Evolutionary conservation across 92 coral and sea anemone species (phyloP), one percentile per base, ranked within the genome.

Genomic region (Siderastrea radians): DNA sequence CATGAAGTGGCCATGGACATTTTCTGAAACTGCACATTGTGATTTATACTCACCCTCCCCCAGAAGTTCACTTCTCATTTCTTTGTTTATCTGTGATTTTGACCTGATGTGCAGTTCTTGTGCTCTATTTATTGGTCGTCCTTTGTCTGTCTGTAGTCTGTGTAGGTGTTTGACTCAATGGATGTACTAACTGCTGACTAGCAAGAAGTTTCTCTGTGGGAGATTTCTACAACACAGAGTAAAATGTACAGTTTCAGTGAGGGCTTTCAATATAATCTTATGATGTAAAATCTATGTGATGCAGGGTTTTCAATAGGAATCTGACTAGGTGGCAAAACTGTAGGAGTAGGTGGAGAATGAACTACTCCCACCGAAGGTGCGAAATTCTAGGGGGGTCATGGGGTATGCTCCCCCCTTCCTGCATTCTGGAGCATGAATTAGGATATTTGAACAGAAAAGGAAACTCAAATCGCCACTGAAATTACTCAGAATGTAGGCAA

Each of bases 11-110:
- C n/a, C n/a, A n/a, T n/a, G n/a, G 4, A 71, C 72, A 26, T 1
- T n/a, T 1, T 26, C 3, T 48, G n/a, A 43, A 7, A 13, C 6
- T 3, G 54, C 49, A 26, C 7, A 49, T n/a, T 44, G 62, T 2
- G 49, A 47, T 4, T 53, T 11, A 46, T 47, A 5, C 90, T 79
- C 68, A 94, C 99, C 96, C 76, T 88, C 87, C 60, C 96, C 94
- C 52, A 98, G 91, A 7, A 95, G 93, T 77, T 98, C 99, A 83
- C 86, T 91, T 86, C 98, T 88, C 97, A 96, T 90, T 62, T 98
- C 98, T 75, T 96, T 96, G 70, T 98, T 90, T 64, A 92, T 86
- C 76, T 96, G 94, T 72, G 99, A 92, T 80, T 93, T 98, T 19
- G 99, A 91, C 70, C 93, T 94, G 45, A 94, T 90, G 59, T 95